Percentiles rank a stretch among this genome's conserved stretches.
Conservation (phyloP, 2,113 vertebrate species). For the Zosterops pallidus region DNA sequence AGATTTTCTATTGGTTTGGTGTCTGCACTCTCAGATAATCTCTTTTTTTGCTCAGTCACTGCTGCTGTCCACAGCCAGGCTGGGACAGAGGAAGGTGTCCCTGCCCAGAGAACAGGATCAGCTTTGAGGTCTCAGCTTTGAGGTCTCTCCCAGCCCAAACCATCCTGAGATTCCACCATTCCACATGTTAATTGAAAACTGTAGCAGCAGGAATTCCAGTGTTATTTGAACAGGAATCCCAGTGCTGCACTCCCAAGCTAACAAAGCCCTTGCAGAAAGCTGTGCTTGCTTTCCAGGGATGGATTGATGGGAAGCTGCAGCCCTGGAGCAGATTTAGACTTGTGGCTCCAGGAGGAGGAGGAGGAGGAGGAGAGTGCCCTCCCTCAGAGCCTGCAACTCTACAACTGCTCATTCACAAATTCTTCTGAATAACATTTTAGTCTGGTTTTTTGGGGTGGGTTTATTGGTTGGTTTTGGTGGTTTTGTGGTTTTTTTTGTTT, state of each 20-base stretch:
- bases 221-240: not conserved
- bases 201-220: not conserved
- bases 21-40: not conserved
- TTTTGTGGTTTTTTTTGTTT: not conserved
- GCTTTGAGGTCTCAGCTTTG: not conserved
- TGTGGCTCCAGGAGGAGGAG: not conserved
- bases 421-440: not conserved
- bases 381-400: not conserved
- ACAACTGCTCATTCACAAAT: not conserved
- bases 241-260: too few species aligned
- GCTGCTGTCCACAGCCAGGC: not conserved
- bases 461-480: too few species aligned
- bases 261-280: not conserved
- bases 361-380: not conserved
- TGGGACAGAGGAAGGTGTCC: not conserved
- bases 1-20: not conserved
- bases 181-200: rapidly evolving
- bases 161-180: not conserved
- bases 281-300: not conserved
- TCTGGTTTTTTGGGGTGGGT: too few species aligned
- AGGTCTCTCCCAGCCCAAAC: not conserved
- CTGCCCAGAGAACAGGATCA: not conserved
- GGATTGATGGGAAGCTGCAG: not conserved
- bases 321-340: not conserved
- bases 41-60: not conserved